These are phyloP conservation scores for Kryptopterus vitreolus DNA, from an alignment of 2,797 vertebrate genomes.

Conservation along the genomic window DNA sequence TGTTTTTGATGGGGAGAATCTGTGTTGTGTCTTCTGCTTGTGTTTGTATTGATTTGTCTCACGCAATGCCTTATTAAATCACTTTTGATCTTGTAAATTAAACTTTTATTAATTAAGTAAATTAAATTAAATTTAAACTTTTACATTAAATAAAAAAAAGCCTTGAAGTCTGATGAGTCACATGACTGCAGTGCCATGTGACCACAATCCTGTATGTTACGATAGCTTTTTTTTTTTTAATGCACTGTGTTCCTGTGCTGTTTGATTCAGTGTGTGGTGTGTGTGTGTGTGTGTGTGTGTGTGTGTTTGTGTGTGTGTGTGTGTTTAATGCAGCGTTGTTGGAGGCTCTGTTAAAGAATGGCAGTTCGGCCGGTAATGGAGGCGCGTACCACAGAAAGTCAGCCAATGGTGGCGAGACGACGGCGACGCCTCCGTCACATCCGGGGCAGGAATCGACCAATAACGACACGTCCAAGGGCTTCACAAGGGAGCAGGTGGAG, in stretches of 20 bases:
- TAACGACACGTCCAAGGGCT: slow-evolving; percentile 80
- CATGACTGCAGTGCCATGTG: not conserved
- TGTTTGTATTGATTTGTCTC: not conserved
- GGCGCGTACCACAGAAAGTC: slow-evolving; percentile 75
- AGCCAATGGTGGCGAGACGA: slow-evolving; percentile 66
- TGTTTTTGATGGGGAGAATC: not conserved
- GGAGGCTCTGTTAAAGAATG: slow-evolving; percentile 86
- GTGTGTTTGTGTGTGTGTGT: not conserved
- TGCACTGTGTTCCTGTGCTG: not conserved
- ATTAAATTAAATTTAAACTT: too few species aligned
- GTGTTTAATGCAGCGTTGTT: slow-evolving; percentile 76
- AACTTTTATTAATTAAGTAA: too few species aligned
- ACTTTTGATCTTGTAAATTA: too few species aligned
- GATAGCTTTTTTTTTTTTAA: too few species aligned
- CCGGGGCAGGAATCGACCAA: slow-evolving; percentile 61
- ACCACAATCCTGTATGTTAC: not conserved
- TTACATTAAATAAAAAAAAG: not conserved
- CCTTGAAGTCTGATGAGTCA: not conserved
- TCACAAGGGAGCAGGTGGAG: slow-evolving; percentile 89
- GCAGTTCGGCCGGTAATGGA: slow-evolving; percentile 80
- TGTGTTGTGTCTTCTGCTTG: too few species aligned
- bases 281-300: too few species aligned
- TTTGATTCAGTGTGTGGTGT: not conserved
- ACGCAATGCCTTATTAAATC: not conserved
- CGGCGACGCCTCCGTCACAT: slow-evolving; percentile 66